Evolutionary conservation across 2,797 vertebrate genomes (phyloP), one percentile per base, ranked within the genome.

Genomic region (Threskiornis aethiopicus): DNA sequence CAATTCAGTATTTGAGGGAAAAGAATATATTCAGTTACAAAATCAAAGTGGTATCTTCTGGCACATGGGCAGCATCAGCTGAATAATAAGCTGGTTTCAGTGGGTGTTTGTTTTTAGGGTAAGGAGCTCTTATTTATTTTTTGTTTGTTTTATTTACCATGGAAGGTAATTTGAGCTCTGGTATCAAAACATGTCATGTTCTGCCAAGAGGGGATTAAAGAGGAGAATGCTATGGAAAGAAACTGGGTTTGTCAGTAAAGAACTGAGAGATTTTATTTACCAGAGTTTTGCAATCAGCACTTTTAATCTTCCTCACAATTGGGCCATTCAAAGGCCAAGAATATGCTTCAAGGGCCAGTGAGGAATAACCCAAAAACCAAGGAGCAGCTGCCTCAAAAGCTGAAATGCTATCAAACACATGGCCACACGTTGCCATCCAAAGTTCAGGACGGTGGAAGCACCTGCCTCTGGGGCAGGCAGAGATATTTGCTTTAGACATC

Each of bases 161-260:
- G 91, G 96, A 84, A 97, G 95, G 97, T 98, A 98, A 98, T 96
- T 93, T 78, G 98, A 98, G 97, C 97, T 94, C 85, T 69, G 66
- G 52, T 94, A 93, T 96, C 92, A 97, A 97, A 97, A 97, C 94
- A 97, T 73, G 84, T 93, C 52, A 49, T 97, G 98, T 98, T 97
- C 98, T 98, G 98, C 98, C 98, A 98, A 94, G 91, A 98, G 89
- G 86, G 97, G 98, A 98, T 98, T 98, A 98, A 65, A 82, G 96
- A 80, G 87, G 89, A 96, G 96, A 98, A 95, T 73, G 91, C 96
- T 96, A 90, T 88, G 96, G 95, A 91, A 91, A 98, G 97, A 97
- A 97, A 96, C 92, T 93, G 95, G 97, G 96, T 93, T 97, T 95
- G 94, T 96, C 97, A 92, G 96, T 46, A 81, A 96, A 96, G 93